Base-by-base conservation (phyloP, 1,140 invertebrate species). In the Ceratina calcarata region DNA sequence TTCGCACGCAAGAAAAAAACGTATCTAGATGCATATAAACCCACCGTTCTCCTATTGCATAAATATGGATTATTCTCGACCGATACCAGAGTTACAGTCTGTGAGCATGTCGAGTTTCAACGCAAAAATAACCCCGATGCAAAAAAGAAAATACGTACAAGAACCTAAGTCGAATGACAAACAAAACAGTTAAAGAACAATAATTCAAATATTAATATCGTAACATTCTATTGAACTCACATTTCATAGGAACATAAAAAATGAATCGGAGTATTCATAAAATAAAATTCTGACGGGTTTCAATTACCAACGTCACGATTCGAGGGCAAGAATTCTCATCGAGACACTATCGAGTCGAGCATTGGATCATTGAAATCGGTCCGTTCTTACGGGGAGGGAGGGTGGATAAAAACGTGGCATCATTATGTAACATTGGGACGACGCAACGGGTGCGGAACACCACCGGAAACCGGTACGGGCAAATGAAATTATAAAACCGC, bases 401-500 rank as follows among this genome's bases (percentile, higher is more conserved):
- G 37, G 37, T 7, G 37, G 37, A 45, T 45, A 45, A 45, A 45
- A 45, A 45, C 37, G 37, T 8, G 37, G 37, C 37, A 45, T 45
- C 37, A 10, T 45, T 10, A 10, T 45, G 37, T 45, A 45, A 45
- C 37, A 45, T 45, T 45, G 37, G 8, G 37, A 45, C 37, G 37
- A 45, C 37, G 37, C 37, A 45, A 45, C 37, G 37, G 37, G 27
- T 32, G 27, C 74, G 53, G 16, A 32, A 45, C 0, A 20, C 15
- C 20, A 57, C 18, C 51, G 55, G n/a, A 57, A 76, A 18, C 18
- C 7, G 18, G 7, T 6, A 7, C 18, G 16, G 53, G 27, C 37
- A 76, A 76, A 76, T 69, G 65, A 76, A 76, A 76, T 76, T 69
- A 69, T 68, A 76, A 76, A 76, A 68, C 24, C 60, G 49, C 65